Conservation (phyloP, 2,888 invertebrate species). For the Hecatera dysodea region DNA sequence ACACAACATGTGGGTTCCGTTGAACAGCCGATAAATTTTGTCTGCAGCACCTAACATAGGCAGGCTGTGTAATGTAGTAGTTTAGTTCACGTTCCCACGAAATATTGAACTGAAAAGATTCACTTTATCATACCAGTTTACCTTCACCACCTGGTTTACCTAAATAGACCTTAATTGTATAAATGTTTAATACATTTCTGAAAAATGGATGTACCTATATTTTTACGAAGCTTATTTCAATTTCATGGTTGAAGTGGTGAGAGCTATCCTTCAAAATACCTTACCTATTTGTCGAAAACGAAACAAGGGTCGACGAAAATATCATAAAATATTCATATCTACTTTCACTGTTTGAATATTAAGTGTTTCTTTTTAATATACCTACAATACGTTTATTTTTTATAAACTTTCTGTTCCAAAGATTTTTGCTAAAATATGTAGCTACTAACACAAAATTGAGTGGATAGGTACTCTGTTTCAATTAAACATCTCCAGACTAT, state of each 20-base stretch:
- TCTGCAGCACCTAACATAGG: constrained; percentile 2
- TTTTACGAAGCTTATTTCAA: constrained; percentile 45
- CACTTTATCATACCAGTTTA: not conserved
- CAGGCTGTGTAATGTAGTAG: not conserved
- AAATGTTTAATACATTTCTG: constrained; percentile 5
- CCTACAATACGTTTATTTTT: constrained; percentile 9
- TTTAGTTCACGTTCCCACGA: constrained; percentile 15
- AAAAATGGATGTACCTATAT: constrained; percentile 4
- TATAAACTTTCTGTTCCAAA: constrained; percentile 8
- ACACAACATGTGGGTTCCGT: constrained; percentile 35
- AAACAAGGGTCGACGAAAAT: constrained; percentile 54
- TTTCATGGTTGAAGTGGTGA: constrained; percentile 46
- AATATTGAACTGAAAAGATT: not conserved
- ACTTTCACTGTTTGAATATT: constrained; percentile 44
- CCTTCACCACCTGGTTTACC: not conserved
- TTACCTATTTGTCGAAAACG: constrained; percentile 57
- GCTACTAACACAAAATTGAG: constrained; percentile 12
- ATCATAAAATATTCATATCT: constrained; percentile 52
- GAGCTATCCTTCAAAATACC: constrained; percentile 53
- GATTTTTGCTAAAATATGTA: constrained; percentile 13
- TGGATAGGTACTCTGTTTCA: constrained; percentile 19
- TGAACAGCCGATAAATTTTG: constrained; percentile 43
- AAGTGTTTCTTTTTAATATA: constrained; percentile 37
- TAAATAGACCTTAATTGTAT: not conserved
- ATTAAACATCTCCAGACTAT: constrained; percentile 21